Evolutionary conservation across 2,888 invertebrate genomes (phyloP), one percentile per base, ranked within the genome.

Genomic region (Pecten maximus): DNA sequence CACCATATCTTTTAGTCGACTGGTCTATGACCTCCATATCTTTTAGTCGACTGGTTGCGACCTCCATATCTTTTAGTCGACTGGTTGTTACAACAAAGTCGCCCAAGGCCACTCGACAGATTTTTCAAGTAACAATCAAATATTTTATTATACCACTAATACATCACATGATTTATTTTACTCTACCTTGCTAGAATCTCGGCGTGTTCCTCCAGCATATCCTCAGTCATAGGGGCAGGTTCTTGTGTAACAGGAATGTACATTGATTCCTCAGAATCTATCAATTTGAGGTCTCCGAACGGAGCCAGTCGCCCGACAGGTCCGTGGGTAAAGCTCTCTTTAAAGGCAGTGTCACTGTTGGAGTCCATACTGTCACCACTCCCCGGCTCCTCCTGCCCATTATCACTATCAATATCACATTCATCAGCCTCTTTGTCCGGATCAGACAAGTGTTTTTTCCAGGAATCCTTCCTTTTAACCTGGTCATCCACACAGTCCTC

Each of bases 191-290:
- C 97, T 97, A 99, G 98, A 89, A 98, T 98, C 96, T 99, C 98
- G 0, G 99, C 98, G 96, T 99, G 99, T 96, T 99, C 98, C 96
- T 99, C 98, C 91, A 99, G 97, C 97, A 99, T 98, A 97, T 99
- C 99, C 97, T 99, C 99, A 0, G 99, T 99, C 97, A 99, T 98
- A 19, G 99, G 99, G 6, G 99, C 98, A 0, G 99, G 98, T 95
- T 99, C 99, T 97, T 98, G 98, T 0, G 98, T 98, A 39, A 98
- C 97, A 0, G 99, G 99, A 92, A 98, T 97, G 96, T 98, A 99
- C 89, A 98, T 97, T 74, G 97, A 97, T 93, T 98, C 98, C 3
- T 98, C 98, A 0, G 98, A 97, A 94, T 94, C 93, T 48, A 98
- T 96, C 89, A 98, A 97, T 92, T 97, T 97, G 90, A 98, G 96